These are phyloP conservation scores for Channallabes apus DNA, from an alignment of 2,797 vertebrate genomes.

Conservation along the genomic window DNA sequence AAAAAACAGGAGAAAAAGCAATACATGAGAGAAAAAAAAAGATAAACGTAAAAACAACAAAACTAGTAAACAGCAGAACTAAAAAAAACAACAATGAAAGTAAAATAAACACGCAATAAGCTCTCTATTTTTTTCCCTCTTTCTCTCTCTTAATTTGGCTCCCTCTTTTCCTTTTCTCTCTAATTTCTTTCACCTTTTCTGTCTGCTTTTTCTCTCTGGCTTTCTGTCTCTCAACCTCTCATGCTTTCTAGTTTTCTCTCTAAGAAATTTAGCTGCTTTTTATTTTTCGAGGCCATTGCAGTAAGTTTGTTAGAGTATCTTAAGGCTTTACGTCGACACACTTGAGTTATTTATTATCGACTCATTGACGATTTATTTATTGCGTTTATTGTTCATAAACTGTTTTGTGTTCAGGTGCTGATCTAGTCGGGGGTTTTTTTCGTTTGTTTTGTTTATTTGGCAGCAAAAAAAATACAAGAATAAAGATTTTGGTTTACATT, in stretches of 20 bases:
- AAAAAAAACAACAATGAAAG: background rate
- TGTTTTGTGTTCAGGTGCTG: background rate
- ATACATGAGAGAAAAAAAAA: background rate
- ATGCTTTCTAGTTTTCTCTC: background rate
- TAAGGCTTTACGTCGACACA: constrained; percentile 19
- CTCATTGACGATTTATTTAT: background rate
- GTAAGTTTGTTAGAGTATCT: background rate
- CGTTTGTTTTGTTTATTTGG: background rate
- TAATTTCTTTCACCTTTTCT: background rate
- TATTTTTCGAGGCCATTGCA: background rate
- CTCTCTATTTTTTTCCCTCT: background rate
- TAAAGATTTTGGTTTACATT: background rate
- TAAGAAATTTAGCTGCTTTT: background rate
- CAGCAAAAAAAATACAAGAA: background rate
- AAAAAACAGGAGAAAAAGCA: background rate
- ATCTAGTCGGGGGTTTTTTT: background rate
- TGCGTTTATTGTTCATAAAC: background rate
- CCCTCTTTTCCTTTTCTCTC: background rate
- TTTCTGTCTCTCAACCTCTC: background rate
- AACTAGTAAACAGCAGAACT: background rate
- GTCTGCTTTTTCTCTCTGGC: background rate
- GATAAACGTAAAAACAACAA: background rate
- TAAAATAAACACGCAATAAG: background rate
- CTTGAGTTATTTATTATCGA: constrained; percentile 19
- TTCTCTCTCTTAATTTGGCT: background rate